Evolutionary conservation across 2,888 invertebrate genomes (phyloP).

Genomic region (Hirtodrosophila confusa): DNA sequence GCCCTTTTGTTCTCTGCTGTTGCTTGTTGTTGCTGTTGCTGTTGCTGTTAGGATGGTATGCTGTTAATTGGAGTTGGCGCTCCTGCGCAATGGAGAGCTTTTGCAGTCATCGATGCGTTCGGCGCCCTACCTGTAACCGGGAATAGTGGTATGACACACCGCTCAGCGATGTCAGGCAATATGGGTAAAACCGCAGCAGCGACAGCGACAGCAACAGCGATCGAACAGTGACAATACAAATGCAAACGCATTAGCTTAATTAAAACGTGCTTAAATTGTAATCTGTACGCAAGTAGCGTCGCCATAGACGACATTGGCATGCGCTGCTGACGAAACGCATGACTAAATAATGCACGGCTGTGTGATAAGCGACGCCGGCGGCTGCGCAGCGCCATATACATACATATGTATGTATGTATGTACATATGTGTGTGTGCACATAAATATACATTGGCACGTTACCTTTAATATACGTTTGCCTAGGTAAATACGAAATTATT

Average conservation of each 20-base stretch:
- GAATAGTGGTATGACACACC: conserved; percentile 46
- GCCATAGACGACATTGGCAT: conserved; percentile 39
- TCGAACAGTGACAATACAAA: conserved; percentile 11
- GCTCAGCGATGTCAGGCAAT: conserved; percentile 20
- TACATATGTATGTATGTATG: not conserved
- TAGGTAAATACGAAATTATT: conserved; percentile 12
- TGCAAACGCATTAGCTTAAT: conserved; percentile 40
- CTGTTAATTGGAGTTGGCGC: conserved; percentile 43
- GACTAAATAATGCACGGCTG: conserved; percentile 22
- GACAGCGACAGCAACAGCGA: conserved; percentile 5
- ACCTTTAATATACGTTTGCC: conserved; percentile 3
- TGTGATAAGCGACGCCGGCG: conserved; percentile 35
- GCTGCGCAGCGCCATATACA: conserved; percentile 13
- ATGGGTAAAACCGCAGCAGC: conserved; percentile 25
- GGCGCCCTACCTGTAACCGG: conserved; percentile 27
- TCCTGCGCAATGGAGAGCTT: conserved; percentile 28
- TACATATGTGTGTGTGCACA: not conserved
- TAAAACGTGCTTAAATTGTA: conserved; percentile 63
- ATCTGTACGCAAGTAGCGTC: conserved; percentile 48
- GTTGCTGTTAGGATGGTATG: conserved; percentile 20
- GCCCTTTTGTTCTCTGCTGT: conserved; percentile 19
- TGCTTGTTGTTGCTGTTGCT: conserved; percentile 1
- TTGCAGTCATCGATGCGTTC: conserved; percentile 8
- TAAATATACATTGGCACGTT: not conserved
- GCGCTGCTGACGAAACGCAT: conserved; percentile 31